phyloP scores from a whole-genome alignment of 2,797 vertebrate species.

The Danio aesculapii region DNA sequence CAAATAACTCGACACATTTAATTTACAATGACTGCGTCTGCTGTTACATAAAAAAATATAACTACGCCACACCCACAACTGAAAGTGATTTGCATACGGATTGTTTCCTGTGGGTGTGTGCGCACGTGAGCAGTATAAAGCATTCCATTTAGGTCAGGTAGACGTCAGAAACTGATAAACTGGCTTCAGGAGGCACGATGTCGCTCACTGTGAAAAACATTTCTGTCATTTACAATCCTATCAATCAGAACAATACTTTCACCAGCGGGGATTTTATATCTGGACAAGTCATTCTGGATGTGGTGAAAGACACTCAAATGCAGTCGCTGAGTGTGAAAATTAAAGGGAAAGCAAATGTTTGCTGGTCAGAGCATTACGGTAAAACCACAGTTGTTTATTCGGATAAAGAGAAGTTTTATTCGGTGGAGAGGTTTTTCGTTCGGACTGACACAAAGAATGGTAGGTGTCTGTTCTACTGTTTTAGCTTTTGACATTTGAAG shows the following conservation, averaged over 20 bases:
- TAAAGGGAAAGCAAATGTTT: slow-evolving; percentile 72
- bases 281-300: slow-evolving; percentile 65
- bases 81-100: not conserved
- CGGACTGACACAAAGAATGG: slow-evolving; percentile 3
- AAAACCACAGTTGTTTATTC: slow-evolving; percentile 12
- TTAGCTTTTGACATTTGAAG: not conserved
- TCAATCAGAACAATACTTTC: slow-evolving; percentile 66
- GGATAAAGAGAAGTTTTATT: slow-evolving; percentile 70
- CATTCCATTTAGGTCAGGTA: not conserved
- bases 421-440: slow-evolving; percentile 63
- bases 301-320: slow-evolving; percentile 65
- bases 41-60: too few species aligned
- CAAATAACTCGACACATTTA: too few species aligned
- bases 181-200: slow-evolving; percentile 53
- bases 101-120: not conserved
- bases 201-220: slow-evolving; percentile 62
- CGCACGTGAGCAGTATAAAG: not conserved
- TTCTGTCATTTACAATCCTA: slow-evolving; percentile 63
- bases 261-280: slow-evolving; percentile 64
- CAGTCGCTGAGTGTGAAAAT: slow-evolving; percentile 66
- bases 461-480: not conserved
- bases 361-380: slow-evolving; percentile 58
- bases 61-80: not conserved
- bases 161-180: not conserved
- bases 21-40: too few species aligned